phyloP scores from a whole-genome alignment of 2,888 invertebrate genomes.

The Plagodis dolabraria region DNA sequence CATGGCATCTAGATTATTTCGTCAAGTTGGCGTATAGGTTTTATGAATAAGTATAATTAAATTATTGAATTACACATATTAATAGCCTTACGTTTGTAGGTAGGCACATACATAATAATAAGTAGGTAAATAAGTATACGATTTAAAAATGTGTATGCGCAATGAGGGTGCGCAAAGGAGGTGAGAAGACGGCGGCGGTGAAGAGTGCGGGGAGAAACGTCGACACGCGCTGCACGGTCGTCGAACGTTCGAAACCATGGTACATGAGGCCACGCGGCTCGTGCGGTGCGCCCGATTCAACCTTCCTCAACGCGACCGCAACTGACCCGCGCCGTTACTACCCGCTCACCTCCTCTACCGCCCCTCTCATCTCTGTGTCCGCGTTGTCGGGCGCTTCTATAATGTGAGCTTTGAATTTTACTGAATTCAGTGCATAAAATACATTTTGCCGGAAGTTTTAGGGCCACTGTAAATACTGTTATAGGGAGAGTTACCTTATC shows the following conservation, averaged over 20 bases:
- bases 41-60: too few species aligned
- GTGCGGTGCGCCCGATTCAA: conserved; percentile 84
- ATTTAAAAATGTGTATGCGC: conserved; percentile 37
- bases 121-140: background rate
- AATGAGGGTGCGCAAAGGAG: conserved; percentile 50
- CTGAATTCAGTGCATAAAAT: conserved; percentile 7
- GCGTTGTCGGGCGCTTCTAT: conserved; percentile 26
- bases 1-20: too few species aligned
- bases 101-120: background rate
- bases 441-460: too few species aligned
- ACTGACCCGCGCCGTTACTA: conserved; percentile 73
- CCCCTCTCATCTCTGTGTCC: conserved; percentile 36
- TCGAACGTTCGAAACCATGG: conserved; percentile 79
- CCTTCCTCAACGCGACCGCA: conserved; percentile 85
- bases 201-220: conserved; percentile 62
- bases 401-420: conserved; percentile 35
- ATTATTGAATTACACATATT: too few species aligned
- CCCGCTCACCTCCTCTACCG: conserved; percentile 31
- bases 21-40: too few species aligned
- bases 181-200: conserved; percentile 43
- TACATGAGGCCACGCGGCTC: conserved; percentile 73
- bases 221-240: conserved; percentile 85
- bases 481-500: too few species aligned
- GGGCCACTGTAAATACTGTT: too few species aligned
- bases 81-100: too few species aligned